phyloP scores from a whole-genome alignment of 2,797 vertebrate species.

The Poeciliopsis presidionis region DNA sequence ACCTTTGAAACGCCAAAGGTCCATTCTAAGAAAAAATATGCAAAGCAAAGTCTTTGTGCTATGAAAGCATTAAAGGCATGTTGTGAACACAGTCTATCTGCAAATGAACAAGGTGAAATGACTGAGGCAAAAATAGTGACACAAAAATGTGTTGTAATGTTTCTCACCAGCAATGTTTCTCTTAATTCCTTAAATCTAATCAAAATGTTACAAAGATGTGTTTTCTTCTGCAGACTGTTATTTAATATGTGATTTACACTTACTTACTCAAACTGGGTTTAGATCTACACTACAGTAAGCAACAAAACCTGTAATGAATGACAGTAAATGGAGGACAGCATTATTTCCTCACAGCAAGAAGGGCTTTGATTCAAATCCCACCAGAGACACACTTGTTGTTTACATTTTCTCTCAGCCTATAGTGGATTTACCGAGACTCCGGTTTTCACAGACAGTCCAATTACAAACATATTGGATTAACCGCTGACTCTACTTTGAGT shows the following conservation, averaged over 20 bases:
- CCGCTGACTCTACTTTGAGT: neutral
- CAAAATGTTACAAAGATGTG: too few relatives aligned
- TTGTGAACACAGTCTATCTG: neutral
- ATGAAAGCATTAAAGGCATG: neutral
- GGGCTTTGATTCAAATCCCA: neutral
- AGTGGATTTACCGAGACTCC: neutral
- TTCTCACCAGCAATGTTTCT: neutral
- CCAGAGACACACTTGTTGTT: neutral
- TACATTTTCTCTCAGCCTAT: neutral
- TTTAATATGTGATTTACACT: neutral
- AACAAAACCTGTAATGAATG: neutral
- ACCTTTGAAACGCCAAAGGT: neutral
- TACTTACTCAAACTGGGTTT: neutral
- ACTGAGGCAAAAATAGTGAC: neutral
- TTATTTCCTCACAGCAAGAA: neutral
- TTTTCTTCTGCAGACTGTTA: too few relatives aligned
- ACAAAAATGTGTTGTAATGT: too few relatives aligned
- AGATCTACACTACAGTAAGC: neutral
- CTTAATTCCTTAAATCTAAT: neutral
- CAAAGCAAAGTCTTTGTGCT: neutral
- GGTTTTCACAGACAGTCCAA: neutral
- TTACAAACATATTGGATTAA: neutral
- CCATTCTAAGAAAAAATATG: neutral
- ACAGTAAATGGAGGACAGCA: neutral
- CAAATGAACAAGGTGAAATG: neutral